Evolutionary conservation across 2,888 invertebrate genomes (phyloP), one percentile per base, ranked within the genome.

Genomic region (Macrosiphum euphorbiae): DNA sequence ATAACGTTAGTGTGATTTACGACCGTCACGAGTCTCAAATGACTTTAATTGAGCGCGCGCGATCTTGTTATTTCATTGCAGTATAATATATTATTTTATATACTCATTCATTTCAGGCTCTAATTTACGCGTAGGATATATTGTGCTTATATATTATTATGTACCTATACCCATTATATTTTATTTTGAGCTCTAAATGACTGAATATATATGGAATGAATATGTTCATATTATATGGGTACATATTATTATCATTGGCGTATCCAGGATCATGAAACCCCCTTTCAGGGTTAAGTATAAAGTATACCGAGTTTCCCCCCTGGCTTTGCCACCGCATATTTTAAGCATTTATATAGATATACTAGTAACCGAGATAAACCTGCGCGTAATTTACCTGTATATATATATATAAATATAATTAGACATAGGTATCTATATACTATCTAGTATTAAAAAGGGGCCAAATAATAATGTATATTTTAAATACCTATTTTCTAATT

Each of bases 21-120:
- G 86, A 92, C 86, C 91, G 86, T 92, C 91, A 86, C 86, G 86
- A 91, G 86, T 92, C 91, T 85, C 55, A 55, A 55, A 52, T 91
- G 55, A 91, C 85, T 84, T 84, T n/a, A 61, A 86, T 61, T 55
- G 11, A 41, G 13, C 50, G 52, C 84, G 35, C n/a, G n/a, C 44
- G 41, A 26, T 61, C 47, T n/a, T 84, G 55, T 85, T 44, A 44
- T 91, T 47, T 58, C 52, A 85, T 91, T 85, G 44, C 67, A 67
- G n/a, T 16, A 67, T 28, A 61, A 67, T 28, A 61, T n/a, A 67
- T 67, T 52, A 67, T 67, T 52, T 3, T 91, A 91, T 91, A n/a
- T 91, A 13, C 26, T 28, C 44, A 47, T 86, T 47, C 86, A 28
- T 86, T 92, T 92, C 35, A n/a, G 91, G 35, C n/a, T 24, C 58